phyloP scores from a whole-genome alignment of 30 jellyfish, hydroid and myxozoan species.

The Aurelia coerulea region DNA sequence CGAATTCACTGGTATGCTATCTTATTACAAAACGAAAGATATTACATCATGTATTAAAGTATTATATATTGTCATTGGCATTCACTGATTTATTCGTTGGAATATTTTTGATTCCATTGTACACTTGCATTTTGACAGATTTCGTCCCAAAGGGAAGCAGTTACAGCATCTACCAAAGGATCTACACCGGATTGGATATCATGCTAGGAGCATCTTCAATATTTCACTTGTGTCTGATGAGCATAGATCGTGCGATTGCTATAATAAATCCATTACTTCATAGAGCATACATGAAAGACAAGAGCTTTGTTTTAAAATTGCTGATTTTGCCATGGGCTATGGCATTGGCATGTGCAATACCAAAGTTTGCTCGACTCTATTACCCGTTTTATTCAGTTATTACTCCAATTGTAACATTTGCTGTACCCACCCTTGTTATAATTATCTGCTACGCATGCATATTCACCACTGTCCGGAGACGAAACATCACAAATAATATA shows the following conservation, averaged over 20 bases:
- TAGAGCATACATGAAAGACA: not conserved
- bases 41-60: not conserved
- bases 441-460: not conserved
- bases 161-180: not conserved
- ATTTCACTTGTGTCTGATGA: not conserved
- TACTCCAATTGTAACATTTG: not conserved
- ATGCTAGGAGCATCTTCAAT: not conserved
- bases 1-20: not conserved
- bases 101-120: not conserved
- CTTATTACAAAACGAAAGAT: not conserved
- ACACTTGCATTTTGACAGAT: not conserved
- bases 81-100: not conserved
- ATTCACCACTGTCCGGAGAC: not conserved
- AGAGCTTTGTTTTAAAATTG: not conserved
- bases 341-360: not conserved
- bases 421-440: not conserved
- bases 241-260: slow-evolving; percentile 1
- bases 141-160: not conserved
- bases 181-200: not conserved
- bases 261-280: slow-evolving; percentile 1
- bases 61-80: not conserved
- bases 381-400: not conserved
- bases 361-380: not conserved
- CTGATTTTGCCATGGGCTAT: not conserved
- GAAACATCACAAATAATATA: too few species aligned